Conservation (phyloP, 1,140 invertebrate species). For the Heliconius hermathena region DNA sequence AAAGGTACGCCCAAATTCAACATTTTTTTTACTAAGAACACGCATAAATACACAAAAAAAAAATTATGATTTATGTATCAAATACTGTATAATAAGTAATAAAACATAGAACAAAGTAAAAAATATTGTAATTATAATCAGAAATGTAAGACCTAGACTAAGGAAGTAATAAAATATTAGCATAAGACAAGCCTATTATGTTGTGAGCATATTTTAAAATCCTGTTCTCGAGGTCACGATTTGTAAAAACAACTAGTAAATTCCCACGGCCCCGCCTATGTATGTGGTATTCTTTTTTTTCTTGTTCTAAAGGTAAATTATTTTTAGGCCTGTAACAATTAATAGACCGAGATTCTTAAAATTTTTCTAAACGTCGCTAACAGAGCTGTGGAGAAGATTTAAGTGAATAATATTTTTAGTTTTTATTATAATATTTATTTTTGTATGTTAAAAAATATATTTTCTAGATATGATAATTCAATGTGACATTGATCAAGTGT, state of each 20-base stretch:
- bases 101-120: not conserved
- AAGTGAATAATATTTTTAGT: no score
- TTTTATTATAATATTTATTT: not conserved
- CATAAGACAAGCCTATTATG: slow-evolving; percentile 1
- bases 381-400: no score
- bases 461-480: not conserved
- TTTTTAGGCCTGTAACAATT: no score
- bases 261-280: not conserved
- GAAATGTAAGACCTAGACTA: slow-evolving; percentile 6
- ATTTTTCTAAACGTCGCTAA: no score
- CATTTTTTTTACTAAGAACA: no score
- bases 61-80: not conserved
- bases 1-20: no score
- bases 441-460: not conserved
- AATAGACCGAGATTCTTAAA: no score
- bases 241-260: not conserved
- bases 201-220: slow-evolving; percentile 3
- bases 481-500: not conserved
- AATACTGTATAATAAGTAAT: not conserved
- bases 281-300: not conserved
- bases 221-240: slow-evolving; percentile 3
- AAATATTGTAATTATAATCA: slow-evolving; percentile 9
- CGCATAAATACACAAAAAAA: no score
- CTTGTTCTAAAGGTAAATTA: no score
- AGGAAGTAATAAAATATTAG: slow-evolving; percentile 7